Evolutionary conservation across 2,888 invertebrate species (phyloP), one percentile per base, ranked within the genome.

Genomic region (Cryptophagus acutangulus): DNA sequence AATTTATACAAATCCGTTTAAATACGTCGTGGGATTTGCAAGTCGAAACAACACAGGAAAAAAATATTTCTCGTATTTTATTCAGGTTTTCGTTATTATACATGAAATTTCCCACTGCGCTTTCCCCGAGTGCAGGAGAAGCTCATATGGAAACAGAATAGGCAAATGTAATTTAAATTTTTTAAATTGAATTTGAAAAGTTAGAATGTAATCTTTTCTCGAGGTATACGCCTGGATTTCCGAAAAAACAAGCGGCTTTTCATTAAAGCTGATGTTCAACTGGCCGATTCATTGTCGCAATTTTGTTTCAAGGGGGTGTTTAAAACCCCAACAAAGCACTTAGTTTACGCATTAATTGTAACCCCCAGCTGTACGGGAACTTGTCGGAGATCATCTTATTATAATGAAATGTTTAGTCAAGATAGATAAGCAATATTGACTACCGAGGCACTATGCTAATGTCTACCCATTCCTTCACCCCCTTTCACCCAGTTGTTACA

Each of bases 91-190:
- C 43, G 46, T 51, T 49, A 51, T 51, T 51, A 51, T 45, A 51
- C 49, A 51, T 51, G 46, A 49, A 51, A 47, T 51, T 49, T 45
- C 46, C 45, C 41, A 42, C 41, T 37, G 40, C 36, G 31, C 38
- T 29, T 42, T 44, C 45, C 43, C n/a, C 9, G 47, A 34, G 31
- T 15, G 31, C 8, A 16, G 16, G 16, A n/a, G 44, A 38, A 42
- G 33, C 36, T 41, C 35, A 31, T 26, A 33, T 17, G 25, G 35
- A 33, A 45, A 49, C 43, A 46, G 36, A 51, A 43, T 41, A 31
- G 43, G 45, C 46, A 46, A 48, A 53, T 44, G 46, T 51, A 53
- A 53, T 51, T 49, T 53, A 46, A 53, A 48, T 47, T 48, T 51
- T 48, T 48, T 41, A 46, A 54, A 51, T 54, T 54, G 48, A 51